phyloP scores from a whole-genome alignment of 2,113 vertebrate genomes.

The Hepsetus odoe region DNA sequence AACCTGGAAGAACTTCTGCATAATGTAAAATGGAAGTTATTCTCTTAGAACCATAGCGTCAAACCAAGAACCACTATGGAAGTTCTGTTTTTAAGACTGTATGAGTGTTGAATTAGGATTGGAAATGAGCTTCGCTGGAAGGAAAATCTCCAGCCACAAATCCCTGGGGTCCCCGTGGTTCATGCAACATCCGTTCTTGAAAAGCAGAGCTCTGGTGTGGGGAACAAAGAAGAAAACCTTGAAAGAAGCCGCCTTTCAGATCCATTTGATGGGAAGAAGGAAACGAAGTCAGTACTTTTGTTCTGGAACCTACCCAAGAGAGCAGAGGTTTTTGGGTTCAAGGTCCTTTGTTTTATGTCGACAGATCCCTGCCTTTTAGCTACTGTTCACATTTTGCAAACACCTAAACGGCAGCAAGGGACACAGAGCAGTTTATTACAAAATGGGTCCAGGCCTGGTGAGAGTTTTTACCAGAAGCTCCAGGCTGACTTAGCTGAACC shows the following conservation, averaged over 20 bases:
- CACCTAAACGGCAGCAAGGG: constrained; percentile 14
- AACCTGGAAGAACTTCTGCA: too few relatives aligned
- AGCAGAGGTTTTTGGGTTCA: neutral
- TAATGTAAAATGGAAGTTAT: too few relatives aligned
- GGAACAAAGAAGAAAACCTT: neutral
- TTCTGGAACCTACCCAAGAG: constrained; percentile 23
- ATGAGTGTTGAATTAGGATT: neutral
- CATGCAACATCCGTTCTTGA: constrained; percentile 13
- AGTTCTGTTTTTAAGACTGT: neutral
- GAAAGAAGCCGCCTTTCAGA: constrained; percentile 18
- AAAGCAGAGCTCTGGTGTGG: constrained; percentile 1
- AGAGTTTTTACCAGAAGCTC: constrained; percentile 41
- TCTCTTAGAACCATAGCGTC: too few relatives aligned
- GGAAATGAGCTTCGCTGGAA: neutral
- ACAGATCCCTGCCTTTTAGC: constrained; percentile 33
- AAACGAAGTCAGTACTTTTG: constrained; percentile 6
- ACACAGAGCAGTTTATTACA: constrained; percentile 39
- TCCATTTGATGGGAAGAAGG: constrained; percentile 22
- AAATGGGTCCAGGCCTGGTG: constrained; percentile 19
- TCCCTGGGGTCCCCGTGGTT: neutral
- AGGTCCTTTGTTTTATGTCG: constrained; percentile 20
- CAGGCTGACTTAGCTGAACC: constrained; percentile 34
- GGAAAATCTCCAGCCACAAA: neutral
- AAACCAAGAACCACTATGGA: too few relatives aligned
- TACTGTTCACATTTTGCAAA: constrained; percentile 35